Conservation (phyloP, 30 jellyfish, hydroid and myxozoan genomes). For the Mastigias papua region DNA sequence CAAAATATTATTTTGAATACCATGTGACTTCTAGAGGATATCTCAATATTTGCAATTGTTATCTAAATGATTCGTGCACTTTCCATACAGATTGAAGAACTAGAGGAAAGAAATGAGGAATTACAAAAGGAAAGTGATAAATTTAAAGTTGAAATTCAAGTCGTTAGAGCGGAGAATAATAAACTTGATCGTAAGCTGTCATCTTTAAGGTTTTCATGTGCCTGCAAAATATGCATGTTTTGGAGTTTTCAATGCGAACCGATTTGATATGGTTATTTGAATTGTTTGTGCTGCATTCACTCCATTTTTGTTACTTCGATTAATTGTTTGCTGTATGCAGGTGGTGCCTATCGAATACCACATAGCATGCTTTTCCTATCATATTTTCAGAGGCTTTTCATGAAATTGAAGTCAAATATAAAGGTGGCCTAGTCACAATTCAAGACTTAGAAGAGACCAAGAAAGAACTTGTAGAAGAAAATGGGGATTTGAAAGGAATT, state of each 20-base stretch:
- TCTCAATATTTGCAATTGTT: too few species aligned
- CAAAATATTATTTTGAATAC: too few species aligned
- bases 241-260: too few species aligned
- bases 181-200: constrained; percentile 57
- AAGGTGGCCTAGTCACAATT: constrained; percentile 43
- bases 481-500: constrained; percentile 37
- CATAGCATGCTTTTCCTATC: too few species aligned
- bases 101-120: constrained; percentile 41
- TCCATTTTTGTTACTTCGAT: too few species aligned
- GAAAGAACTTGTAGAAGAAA: constrained; percentile 46
- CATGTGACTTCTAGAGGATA: too few species aligned
- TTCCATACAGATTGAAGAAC: constrained; percentile 36
- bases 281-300: neutral
- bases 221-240: too few species aligned
- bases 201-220: constrained; percentile 4
- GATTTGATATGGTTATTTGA: too few species aligned
- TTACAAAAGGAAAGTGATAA: constrained; percentile 42
- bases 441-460: constrained; percentile 49
- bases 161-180: constrained; percentile 60
- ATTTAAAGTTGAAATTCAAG: constrained; percentile 60
- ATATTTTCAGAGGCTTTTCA: constrained; percentile 58
- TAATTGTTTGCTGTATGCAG: too few species aligned
- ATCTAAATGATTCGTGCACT: neutral
- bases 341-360: too few species aligned
- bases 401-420: constrained; percentile 37